A percentile compares a stretch with the other conserved stretches of the same genome.
These are phyloP conservation scores for Holothuria leucospilota DNA, from an alignment of 53 echinoderm and acorn worm genomes.

Conservation along the genomic window DNA sequence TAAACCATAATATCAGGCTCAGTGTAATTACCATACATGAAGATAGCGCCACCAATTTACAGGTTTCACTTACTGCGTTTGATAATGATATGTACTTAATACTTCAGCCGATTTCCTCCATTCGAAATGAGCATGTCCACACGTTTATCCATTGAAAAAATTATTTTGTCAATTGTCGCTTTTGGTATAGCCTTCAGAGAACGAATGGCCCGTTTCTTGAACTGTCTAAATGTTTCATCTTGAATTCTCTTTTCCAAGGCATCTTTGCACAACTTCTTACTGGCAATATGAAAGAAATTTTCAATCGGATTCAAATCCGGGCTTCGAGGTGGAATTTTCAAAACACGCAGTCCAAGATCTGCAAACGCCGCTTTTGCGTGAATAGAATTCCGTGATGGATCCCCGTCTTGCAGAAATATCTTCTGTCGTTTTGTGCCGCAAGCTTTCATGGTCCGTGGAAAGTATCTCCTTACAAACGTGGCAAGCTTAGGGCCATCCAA, in stretches of 20 bases:
- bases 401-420: too few species aligned
- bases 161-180: conserved; percentile 4
- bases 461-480: conserved; percentile 9
- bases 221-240: too few species aligned
- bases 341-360: too few species aligned
- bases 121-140: not conserved
- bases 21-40: too few species aligned
- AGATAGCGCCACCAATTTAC: not conserved
- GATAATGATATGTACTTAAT: not conserved
- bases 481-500: conserved; percentile 1
- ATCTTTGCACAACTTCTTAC: too few species aligned
- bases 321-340: too few species aligned
- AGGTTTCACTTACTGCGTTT: not conserved
- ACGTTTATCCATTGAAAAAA: conserved; percentile 1
- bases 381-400: too few species aligned
- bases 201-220: conserved; percentile 1
- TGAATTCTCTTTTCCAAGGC: too few species aligned
- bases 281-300: too few species aligned
- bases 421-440: too few species aligned
- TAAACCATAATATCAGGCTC: not conserved
- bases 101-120: conserved; percentile 9
- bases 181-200: not conserved
- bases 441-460: conserved; percentile 10
- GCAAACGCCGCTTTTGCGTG: too few species aligned
- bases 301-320: too few species aligned